Evolutionary conservation across 2,888 invertebrate species (phyloP), one percentile per base, ranked within the genome.

Genomic region (Thymelicus acteon): DNA sequence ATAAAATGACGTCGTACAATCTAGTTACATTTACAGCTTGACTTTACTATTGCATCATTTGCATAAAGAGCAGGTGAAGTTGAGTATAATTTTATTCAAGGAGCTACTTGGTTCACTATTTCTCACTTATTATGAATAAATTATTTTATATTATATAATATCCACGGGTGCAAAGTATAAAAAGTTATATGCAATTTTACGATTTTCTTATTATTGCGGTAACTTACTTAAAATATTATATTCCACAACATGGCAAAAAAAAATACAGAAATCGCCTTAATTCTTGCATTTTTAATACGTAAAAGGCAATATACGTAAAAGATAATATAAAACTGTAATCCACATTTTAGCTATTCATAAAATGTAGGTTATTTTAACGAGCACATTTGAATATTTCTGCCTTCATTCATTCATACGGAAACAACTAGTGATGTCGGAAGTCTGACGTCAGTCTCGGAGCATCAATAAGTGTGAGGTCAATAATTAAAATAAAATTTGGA

Each of bases 401-500:
- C 37, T 31, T 48, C 37, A 66, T 48, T 60, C 60, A 60, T 66
- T 66, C 58, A 60, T 39, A 60, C 60, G 48, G n/a, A 66, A 39
- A 19, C 19, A 57, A 44, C 48, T 37, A 58, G 57, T 31, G 63
- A 63, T n/a, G 62, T 48, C 5, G 49, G 24, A 24, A 44, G 2
- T 24, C 54, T 54, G 62, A 63, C 62, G 62, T 48, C 48, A 62
- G 7, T 47, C 15, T 7, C 47, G 15, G 2, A 47, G 31, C 37
- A 10, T 66, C 66, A 48, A 48, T 60, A 60, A 13, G n/a, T n/a
- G 6, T 60, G 48, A 58, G 39, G 69, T 64, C 48, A 64, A 40
- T 60, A 70, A 64, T 70, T 49, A 70, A 63, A 64, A 64, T 40
- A 39, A 58, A 69, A 69, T 58, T 60, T 49, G 58, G n/a, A 64